Evolutionary conservation across 2,113 vertebrate species (phyloP).

Genomic region (Hippocampus guttulatus): DNA sequence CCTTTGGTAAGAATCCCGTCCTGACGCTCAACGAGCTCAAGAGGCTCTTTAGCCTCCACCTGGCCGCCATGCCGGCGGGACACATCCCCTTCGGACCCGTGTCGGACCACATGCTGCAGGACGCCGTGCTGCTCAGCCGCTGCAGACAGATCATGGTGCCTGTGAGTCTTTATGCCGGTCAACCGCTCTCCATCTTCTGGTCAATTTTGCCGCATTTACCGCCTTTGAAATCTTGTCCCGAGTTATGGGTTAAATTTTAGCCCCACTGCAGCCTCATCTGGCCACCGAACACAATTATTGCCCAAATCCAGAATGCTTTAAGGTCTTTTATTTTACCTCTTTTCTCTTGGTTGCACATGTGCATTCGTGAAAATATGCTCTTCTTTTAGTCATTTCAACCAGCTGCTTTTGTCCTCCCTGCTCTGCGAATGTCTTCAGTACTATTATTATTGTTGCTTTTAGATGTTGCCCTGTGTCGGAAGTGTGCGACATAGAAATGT

Average conservation of each 20-base stretch:
- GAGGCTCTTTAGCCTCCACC: slow-evolving; percentile 90
- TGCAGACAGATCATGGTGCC: slow-evolving; percentile 98
- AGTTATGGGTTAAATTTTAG: slow-evolving; percentile 19
- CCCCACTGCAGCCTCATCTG: slow-evolving; percentile 7
- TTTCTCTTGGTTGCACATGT: too few species aligned
- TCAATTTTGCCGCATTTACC: neutral
- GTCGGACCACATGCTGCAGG: slow-evolving; percentile 91
- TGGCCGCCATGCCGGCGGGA: slow-evolving; percentile 88
- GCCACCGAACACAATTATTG: too few species aligned
- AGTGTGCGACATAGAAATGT: too few species aligned
- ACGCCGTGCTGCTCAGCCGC: slow-evolving; percentile 82
- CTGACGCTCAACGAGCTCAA: slow-evolving; percentile 94
- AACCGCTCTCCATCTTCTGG: neutral
- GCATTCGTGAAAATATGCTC: too few species aligned
- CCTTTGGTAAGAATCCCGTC: slow-evolving; percentile 89
- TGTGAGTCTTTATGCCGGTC: slow-evolving; percentile 78
- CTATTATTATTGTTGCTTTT: too few species aligned
- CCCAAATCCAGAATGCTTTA: too few species aligned
- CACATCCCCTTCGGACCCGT: slow-evolving; percentile 82
- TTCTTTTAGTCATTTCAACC: too few species aligned
- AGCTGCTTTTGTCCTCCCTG: too few species aligned
- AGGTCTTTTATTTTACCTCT: too few species aligned
- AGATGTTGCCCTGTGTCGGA: too few species aligned
- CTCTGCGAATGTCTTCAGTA: too few species aligned
- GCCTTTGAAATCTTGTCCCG: neutral